Conservation (phyloP, 2,797 vertebrate genomes). For the Eulemur mongoz region DNA sequence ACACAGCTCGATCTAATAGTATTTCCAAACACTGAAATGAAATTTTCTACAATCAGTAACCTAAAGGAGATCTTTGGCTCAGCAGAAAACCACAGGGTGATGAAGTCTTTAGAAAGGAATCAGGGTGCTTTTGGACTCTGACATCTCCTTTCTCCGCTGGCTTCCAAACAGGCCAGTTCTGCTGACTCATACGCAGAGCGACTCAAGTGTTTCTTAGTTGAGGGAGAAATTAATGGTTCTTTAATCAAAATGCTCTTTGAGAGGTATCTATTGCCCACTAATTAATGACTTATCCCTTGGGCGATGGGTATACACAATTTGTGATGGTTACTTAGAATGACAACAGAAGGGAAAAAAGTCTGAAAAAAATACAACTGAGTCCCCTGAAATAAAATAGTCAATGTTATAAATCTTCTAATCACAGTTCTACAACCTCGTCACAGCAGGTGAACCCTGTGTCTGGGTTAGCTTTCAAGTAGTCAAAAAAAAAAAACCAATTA, state of each 20-base stretch:
- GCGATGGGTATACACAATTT: not conserved
- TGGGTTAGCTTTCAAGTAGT: not conserved
- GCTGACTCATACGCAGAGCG: not conserved
- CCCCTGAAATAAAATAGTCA: not conserved
- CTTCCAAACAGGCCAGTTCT: not conserved
- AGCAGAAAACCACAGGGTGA: not conserved
- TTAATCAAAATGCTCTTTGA: conserved; percentile 17
- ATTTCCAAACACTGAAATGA: not conserved
- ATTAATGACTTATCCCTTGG: not conserved
- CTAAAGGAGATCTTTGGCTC: not conserved
- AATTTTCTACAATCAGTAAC: not conserved
- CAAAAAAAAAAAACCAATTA: not conserved
- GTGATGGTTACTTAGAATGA: not conserved
- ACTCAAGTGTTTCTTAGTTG: not conserved
- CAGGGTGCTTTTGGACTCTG: not conserved
- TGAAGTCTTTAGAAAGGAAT: not conserved
- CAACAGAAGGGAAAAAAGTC: not conserved
- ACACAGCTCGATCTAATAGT: not conserved
- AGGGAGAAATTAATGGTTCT: not conserved
- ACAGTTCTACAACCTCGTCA: not conserved
- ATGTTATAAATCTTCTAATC: not conserved
- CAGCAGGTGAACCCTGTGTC: not conserved
- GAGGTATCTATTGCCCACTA: not conserved
- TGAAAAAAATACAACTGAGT: not conserved
- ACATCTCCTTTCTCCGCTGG: not conserved